Percentiles rank a stretch among this genome's conserved stretches.
Evolutionary conservation across 2,797 vertebrate species (phyloP).

Genomic region (Hydrolagus colliei): DNA sequence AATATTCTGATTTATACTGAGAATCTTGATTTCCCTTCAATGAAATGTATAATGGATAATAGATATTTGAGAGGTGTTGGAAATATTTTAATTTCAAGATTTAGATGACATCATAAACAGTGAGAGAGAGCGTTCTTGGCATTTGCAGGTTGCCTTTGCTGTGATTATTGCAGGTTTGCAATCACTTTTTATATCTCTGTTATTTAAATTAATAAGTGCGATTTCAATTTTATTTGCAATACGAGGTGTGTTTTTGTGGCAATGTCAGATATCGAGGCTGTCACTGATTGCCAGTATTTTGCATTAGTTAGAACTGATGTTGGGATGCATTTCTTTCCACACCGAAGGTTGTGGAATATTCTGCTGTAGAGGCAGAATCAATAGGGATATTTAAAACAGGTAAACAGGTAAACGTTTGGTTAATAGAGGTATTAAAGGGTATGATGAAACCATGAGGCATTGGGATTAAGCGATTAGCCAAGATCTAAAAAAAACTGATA

Average conservation of each 20-base stretch:
- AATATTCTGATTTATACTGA: not conserved
- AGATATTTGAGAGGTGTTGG: not conserved
- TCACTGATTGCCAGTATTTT: too few species aligned
- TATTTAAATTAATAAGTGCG: not conserved
- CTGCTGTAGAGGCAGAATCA: too few species aligned
- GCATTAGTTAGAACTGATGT: too few species aligned
- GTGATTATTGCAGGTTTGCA: not conserved
- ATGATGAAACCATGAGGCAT: too few species aligned
- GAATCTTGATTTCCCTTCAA: not conserved
- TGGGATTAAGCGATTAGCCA: too few species aligned
- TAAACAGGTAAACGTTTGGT: too few species aligned
- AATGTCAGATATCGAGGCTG: not conserved
- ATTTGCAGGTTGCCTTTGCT: not conserved
- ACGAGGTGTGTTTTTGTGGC: not conserved
- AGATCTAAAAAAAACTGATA: too few species aligned
- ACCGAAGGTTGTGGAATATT: too few species aligned
- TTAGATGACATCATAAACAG: not conserved
- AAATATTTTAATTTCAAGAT: not conserved
- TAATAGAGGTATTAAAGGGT: too few species aligned
- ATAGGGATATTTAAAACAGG: too few species aligned
- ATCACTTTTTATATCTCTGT: not conserved
- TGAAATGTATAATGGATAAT: not conserved
- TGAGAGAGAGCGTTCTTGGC: too few species aligned
- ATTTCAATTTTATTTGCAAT: not conserved
- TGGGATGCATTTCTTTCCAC: too few species aligned